A percentile compares a stretch with the other conserved stretches of the same genome.
Evolutionary conservation across 1,140 invertebrate species (phyloP).

Genomic region (Bombyx mandarina): DNA sequence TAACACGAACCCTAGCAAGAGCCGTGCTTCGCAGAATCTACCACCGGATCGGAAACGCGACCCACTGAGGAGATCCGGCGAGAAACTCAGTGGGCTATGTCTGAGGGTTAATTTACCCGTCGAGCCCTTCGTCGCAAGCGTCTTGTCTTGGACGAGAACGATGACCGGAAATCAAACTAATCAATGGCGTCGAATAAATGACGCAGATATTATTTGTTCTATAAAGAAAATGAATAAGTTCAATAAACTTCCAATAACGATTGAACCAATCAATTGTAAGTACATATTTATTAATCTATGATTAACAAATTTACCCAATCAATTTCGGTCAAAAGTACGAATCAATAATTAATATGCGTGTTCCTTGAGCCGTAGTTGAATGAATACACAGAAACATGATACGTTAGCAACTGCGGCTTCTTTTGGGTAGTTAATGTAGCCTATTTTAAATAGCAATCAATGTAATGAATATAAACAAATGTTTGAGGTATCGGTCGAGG

Average conservation of each 20-base stretch:
- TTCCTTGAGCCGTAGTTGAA: neutral
- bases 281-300: neutral
- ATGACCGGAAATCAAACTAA: neutral
- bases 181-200: neutral
- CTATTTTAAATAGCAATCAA: no score
- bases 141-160: no score
- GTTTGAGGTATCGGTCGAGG: neutral
- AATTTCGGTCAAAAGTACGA: constrained; percentile 2
- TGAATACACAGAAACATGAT: no score
- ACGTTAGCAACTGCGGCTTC: no score
- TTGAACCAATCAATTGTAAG: neutral
- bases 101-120: no score
- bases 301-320: neutral
- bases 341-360: constrained; percentile 4
- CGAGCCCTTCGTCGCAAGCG: no score
- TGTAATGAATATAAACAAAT: neutral
- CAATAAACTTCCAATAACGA: neutral
- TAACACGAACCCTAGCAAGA: no score
- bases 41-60: no score
- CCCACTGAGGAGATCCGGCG: no score
- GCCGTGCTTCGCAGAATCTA: no score
- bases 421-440: no score
- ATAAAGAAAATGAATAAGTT: neutral
- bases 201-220: neutral
- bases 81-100: no score